Conservation (phyloP, 2,113 vertebrate species). For the Struthidea cinerea region DNA sequence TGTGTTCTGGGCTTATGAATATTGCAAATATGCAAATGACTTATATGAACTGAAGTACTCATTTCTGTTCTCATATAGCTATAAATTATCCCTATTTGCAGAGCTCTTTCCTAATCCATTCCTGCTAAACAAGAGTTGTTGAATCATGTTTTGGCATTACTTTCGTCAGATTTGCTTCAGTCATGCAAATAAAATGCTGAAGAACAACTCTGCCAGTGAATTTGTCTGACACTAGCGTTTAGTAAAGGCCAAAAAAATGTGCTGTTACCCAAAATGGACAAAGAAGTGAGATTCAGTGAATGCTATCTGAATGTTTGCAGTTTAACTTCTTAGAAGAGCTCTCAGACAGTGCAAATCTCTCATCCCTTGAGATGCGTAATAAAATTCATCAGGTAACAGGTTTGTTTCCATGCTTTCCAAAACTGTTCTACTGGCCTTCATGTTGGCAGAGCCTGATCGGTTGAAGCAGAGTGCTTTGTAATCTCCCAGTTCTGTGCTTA, state of each 20-base stretch:
- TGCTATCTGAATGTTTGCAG: background rate
- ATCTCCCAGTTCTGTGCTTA: background rate
- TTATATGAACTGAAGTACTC: background rate
- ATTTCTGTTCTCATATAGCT: background rate
- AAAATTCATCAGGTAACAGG: background rate
- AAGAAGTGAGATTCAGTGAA: background rate
- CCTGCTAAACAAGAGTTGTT: background rate
- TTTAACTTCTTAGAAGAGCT: background rate
- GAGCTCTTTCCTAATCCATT: background rate
- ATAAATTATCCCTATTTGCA: background rate
- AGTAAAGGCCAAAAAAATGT: background rate
- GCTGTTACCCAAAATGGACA: background rate
- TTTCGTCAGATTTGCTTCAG: background rate
- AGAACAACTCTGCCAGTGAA: background rate
- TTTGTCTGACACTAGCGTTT: background rate
- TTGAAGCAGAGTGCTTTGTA: background rate
- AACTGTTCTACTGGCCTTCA: background rate
- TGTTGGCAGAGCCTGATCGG: background rate
- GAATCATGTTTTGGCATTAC: background rate
- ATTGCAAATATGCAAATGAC: background rate
- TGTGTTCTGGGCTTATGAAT: background rate
- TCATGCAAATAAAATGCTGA: background rate
- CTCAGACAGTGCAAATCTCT: background rate
- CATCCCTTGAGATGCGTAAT: background rate
- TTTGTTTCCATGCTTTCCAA: background rate